phyloP scores from a whole-genome alignment of 2,888 invertebrate species.

The Eristalis pertinax region DNA sequence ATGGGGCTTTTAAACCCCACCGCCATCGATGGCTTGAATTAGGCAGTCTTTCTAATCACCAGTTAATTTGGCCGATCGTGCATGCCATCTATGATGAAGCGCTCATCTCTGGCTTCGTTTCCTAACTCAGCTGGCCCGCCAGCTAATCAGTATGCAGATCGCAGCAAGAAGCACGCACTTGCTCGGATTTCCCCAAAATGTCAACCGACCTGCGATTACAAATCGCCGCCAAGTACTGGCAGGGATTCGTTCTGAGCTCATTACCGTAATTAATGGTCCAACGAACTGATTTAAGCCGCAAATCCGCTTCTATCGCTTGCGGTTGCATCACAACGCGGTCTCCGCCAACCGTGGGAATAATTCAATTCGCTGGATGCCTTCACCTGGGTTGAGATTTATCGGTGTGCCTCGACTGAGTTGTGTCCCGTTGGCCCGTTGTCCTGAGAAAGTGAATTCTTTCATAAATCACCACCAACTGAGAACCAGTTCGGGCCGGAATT shows the following conservation, averaged over 20 bases:
- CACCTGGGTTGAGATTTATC: slow-evolving; percentile 39
- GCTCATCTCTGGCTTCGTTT: not conserved
- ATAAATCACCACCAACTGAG: slow-evolving; percentile 7
- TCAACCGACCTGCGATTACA: slow-evolving; percentile 19
- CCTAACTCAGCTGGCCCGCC: not conserved
- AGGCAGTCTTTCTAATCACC: not conserved
- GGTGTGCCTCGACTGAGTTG: slow-evolving; percentile 17
- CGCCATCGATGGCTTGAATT: not conserved
- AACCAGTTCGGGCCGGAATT: not conserved
- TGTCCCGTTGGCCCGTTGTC: slow-evolving; percentile 1
- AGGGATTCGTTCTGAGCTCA: slow-evolving; percentile 29
- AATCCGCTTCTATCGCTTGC: slow-evolving; percentile 18
- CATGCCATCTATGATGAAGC: not conserved
- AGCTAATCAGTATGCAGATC: not conserved
- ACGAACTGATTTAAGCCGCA: slow-evolving; percentile 18
- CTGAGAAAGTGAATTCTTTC: slow-evolving; percentile 20
- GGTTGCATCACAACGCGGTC: slow-evolving; percentile 1
- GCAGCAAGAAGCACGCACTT: not conserved
- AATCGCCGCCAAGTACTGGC: not conserved
- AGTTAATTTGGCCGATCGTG: not conserved
- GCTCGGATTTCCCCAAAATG: not conserved
- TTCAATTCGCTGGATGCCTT: slow-evolving; percentile 12
- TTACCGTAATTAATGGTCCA: slow-evolving; percentile 29
- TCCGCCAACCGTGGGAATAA: slow-evolving; percentile 49
- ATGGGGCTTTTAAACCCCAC: slow-evolving; percentile 1